Base-by-base conservation (phyloP, 2,888 invertebrate genomes). In the Uloborus plumipes region DNA sequence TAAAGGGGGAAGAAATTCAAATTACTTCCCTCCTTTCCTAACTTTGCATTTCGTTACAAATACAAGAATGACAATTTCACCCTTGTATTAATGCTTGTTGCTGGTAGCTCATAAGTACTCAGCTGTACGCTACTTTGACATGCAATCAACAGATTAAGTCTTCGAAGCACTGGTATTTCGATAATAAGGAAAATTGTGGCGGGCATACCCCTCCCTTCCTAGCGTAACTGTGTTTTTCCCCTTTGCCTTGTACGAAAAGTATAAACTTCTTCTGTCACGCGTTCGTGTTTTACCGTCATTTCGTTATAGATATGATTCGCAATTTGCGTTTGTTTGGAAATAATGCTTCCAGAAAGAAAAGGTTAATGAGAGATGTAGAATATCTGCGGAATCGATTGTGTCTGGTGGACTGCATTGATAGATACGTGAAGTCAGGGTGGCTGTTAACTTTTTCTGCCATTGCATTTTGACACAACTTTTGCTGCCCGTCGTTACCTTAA, bases 111-210 rank as follows among this genome's bases (percentile, higher is more conserved):
- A 11, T 39, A 39, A 39, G 39, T 39, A 39, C 39, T 39, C 39
- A 39, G 9, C 39, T 7, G 39, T 39, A 39, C 39, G 3, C 39
- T 39, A 39, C 59, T 67, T 59, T 78, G 70, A 71, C 77, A 78
- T 78, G 77, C 77, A 65, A 78, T 78, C 77, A 71, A 71, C 77
- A 78, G 77, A 78, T 78, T 78, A 78, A 65, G 71, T 26, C 49
- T 49, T 65, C 18, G 53, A 26, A 55, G 64, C 65, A 31, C 64
- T 22, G 65, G 75, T 62, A 61, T 70, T 70, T 69, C 77, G 77
- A 78, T 78, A 78, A 78, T 78, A 71, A 70, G 77, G 71, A 71
- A 77, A 39, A 76, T 76, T 69, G 58, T 76, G 62, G 77, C 70
- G 62, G 39, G 39, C 26, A 11, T 39, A 39, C 9, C 39, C 39